Evolutionary conservation across 1,140 invertebrate species (phyloP), one percentile per base, ranked within the genome.

Genomic region (Hesperophylax magnus): DNA sequence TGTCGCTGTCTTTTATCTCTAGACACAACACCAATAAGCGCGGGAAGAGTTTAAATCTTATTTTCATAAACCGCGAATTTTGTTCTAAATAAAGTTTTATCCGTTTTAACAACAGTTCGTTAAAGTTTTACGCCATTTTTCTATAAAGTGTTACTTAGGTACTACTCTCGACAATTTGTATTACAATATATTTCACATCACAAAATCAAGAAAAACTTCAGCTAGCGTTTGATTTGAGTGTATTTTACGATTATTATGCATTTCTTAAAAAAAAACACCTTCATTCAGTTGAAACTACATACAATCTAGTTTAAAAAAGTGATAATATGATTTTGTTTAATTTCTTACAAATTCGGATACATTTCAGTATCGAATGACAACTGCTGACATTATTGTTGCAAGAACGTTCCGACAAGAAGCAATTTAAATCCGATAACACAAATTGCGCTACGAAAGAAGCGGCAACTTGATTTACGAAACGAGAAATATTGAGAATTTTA

Each of bases 11-110:
- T 31, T 17, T 52, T 54, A 27, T 6, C 27, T 9, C 69, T 3
- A 1, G 5, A 71, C 15, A n/a, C 47, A 58, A 58, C 71, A 31
- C 52, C 20, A 22, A 56, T 27, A 56, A 75, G 53, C 72, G 72
- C 72, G 72, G 72, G 72, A 75, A 75, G 24, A 56, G 39, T 71
- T 71, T 4, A 17, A 65, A 47, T 14, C 27, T 47, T 47, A 47
- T 47, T 47, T 14, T 8, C 4, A 39, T 39, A 47, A 14, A 47
- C 1, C 39, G 39, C 39, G 39, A 47, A 47, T 47, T 8, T 47
- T 47, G 39, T 47, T 47, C 9, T 14, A 47, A 47, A 47, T 47
- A 47, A 47, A 14, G 9, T 47, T 47, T 47, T 39, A 39, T 39
- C 34, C 9, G 7, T 9, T 2, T 47, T 47, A 47, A 14, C 11